These are phyloP conservation scores for Bellardia bayeri DNA, from an alignment of 2,888 invertebrate genomes.

Conservation along the genomic window DNA sequence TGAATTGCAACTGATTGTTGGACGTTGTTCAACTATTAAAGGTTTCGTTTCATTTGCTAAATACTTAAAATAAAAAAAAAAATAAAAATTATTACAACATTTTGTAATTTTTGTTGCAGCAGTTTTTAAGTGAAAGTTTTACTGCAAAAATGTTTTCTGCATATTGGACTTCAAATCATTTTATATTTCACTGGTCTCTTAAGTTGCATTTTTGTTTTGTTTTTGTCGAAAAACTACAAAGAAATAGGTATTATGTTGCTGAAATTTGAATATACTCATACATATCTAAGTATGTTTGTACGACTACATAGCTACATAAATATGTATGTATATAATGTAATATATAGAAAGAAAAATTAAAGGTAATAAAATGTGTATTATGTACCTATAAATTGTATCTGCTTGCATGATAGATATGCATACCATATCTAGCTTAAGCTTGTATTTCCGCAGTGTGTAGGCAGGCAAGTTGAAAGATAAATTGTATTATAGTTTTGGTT, in stretches of 20 bases:
- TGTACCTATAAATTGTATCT: neutral
- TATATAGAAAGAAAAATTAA: neutral
- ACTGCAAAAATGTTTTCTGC: slow-evolving; percentile 15
- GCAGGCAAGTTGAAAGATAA: neutral
- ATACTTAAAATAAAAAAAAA: slow-evolving; percentile 17
- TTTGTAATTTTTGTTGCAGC: slow-evolving; percentile 27
- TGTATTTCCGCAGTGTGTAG: neutral
- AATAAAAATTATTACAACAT: slow-evolving; percentile 39
- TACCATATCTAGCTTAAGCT: too few relatives aligned
- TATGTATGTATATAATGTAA: neutral
- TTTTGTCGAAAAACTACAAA: slow-evolving; percentile 12
- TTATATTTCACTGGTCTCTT: neutral
- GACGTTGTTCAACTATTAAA: slow-evolving; percentile 13
- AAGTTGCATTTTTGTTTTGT: slow-evolving; percentile 24
- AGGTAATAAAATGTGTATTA: slow-evolving; percentile 25
- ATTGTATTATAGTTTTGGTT: neutral
- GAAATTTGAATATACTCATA: neutral
- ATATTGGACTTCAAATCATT: neutral
- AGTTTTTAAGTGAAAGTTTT: slow-evolving; percentile 53
- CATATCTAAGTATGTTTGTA: neutral
- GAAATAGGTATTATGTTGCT: slow-evolving; percentile 28
- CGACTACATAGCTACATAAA: neutral
- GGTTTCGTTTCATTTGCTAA: slow-evolving; percentile 36
- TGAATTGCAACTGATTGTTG: slow-evolving; percentile 37
- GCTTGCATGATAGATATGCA: neutral